Conservation (phyloP, 2,888 invertebrate species). For the Sepiola atlantica region DNA sequence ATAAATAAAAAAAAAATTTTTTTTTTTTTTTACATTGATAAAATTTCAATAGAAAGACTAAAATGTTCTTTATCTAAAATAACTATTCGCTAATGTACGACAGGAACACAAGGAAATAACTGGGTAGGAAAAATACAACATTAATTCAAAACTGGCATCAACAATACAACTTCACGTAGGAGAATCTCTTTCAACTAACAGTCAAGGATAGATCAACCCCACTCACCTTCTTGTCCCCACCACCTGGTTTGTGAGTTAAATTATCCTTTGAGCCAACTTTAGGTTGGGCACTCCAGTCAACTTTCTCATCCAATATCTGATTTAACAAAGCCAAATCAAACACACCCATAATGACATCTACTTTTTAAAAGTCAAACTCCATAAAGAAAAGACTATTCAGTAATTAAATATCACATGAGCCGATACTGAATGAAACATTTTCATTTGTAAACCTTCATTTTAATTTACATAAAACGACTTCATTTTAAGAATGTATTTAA, state of each 20-base stretch:
- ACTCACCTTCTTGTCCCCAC: slow-evolving; percentile 57
- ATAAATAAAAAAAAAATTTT: too few species aligned
- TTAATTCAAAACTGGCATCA: not conserved
- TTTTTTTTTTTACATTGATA: not conserved
- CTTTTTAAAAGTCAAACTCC: not conserved
- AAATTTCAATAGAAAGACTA: not conserved
- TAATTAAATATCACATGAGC: not conserved
- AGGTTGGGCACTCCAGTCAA: slow-evolving; percentile 81
- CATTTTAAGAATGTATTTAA: not conserved
- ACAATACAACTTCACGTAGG: not conserved
- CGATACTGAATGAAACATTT: not conserved
- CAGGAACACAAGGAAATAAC: not conserved
- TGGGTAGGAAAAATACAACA: not conserved
- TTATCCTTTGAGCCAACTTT: slow-evolving; percentile 95
- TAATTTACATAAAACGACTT: not conserved
- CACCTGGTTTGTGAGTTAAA: slow-evolving; percentile 66
- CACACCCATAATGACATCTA: slow-evolving; percentile 12
- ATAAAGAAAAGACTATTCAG: not conserved
- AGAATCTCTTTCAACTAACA: not conserved
- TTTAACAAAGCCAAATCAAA: not conserved
- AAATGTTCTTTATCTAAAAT: not conserved
- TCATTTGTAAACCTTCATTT: not conserved
- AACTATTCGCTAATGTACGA: not conserved
- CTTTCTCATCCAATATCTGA: slow-evolving; percentile 53
- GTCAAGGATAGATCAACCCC: slow-evolving; percentile 51